Conservation (phyloP, 2,888 invertebrate species). For the Allacma fusca region DNA sequence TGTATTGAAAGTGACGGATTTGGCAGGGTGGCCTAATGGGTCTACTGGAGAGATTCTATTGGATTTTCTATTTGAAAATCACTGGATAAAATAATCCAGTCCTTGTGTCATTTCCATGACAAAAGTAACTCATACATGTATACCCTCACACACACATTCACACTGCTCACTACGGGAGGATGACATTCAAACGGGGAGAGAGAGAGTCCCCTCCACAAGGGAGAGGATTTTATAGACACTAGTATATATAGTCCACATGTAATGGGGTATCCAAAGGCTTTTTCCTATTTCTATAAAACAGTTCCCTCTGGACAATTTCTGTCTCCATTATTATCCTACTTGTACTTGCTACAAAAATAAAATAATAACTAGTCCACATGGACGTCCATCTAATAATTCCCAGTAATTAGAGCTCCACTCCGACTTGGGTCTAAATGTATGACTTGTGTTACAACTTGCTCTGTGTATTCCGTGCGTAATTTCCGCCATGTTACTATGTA, state of each 20-base stretch:
- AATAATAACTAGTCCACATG: too few relatives aligned
- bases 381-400: too few relatives aligned
- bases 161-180: too few relatives aligned
- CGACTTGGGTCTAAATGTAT: too few relatives aligned
- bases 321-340: background rate
- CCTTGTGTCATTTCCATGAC: slow-evolving; percentile 40
- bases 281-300: background rate
- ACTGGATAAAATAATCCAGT: slow-evolving; percentile 45
- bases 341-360: background rate
- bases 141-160: too few relatives aligned
- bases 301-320: background rate
- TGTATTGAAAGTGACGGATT: slow-evolving; percentile 19
- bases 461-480: too few relatives aligned
- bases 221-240: background rate
- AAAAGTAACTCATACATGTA: slow-evolving; percentile 17
- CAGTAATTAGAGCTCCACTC: too few relatives aligned
- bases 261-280: background rate
- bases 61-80: slow-evolving; percentile 48
- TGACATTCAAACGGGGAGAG: too few relatives aligned
- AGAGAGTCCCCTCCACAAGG: background rate
- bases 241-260: too few relatives aligned
- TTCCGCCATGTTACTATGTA: too few relatives aligned
- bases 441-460: too few relatives aligned
- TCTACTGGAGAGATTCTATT: slow-evolving; percentile 46
- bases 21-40: slow-evolving; percentile 40